Base-by-base conservation (phyloP, 2,113 vertebrate genomes). In the Parotia lawesii region DNA sequence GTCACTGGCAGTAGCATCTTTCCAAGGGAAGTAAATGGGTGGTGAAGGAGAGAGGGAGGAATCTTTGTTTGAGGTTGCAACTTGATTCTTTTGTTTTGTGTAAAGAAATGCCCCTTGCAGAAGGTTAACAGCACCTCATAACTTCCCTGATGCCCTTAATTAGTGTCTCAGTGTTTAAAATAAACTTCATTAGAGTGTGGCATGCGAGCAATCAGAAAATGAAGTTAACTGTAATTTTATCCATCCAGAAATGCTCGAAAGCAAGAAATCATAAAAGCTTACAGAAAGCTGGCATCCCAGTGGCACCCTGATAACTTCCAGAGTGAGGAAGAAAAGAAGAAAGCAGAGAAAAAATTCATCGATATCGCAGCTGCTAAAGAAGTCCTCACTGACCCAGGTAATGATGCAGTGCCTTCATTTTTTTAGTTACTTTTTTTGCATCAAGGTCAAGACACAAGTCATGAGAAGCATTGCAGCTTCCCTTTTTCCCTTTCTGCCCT, bases 261-360 rank as follows among this genome's bases (percentile, higher is more conserved):
- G 93, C 99, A 99, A 94, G 99, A 99, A 97, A 99, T 99, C 65
- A 98, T 99, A 94, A 99, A 98, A 98, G 99, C 99, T 35, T 99
- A 99, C 94, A 98, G 99, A 96, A 99, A 99, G 94, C 94, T 99
- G 95, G 99, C 99, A 35, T 97, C 99, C 91, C 99, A 99, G 96
- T 99, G 99, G 99, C 99, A 99, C 75, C 99, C 99, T 7, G 99
- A 99, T 98, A 99, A 99, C 96, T 99, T 99, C 96, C 98, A 99
- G 96, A 98, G 98, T 81, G 98, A 98, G 48, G 98, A 98, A 82
- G 99, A 99, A 72, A 99, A 99, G 97, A 99, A 99, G 93, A 98
- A 97, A 91, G 99, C 99, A 5, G 99, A 99, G 97, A 99, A 99
- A 94, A 99, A 98, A 97, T 99, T 99, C 93, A 99, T 99, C 12